Evolutionary conservation across 2,113 vertebrate species (phyloP).

Genomic region (Alosa alosa): DNA sequence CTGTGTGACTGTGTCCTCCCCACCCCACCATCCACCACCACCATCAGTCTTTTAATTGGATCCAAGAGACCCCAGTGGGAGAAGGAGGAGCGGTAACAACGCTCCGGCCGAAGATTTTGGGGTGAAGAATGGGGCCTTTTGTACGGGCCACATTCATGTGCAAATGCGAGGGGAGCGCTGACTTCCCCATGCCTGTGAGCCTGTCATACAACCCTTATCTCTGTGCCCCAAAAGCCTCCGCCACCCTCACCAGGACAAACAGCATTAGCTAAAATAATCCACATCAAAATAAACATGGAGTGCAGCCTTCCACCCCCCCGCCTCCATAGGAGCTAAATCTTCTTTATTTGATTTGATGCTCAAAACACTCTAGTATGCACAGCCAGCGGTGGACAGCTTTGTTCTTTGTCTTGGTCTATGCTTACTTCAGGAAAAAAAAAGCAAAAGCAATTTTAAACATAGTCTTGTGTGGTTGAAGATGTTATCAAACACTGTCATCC

Average conservation of each 20-base stretch:
- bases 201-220: slow-evolving; percentile 45
- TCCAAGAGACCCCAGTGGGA: slow-evolving; percentile 9
- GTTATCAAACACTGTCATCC: background rate
- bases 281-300: slow-evolving; percentile 27
- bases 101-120: slow-evolving; percentile 35
- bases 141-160: slow-evolving; percentile 47
- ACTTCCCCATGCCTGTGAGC: slow-evolving; percentile 39
- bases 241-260: slow-evolving; percentile 26
- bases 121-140: slow-evolving; percentile 53
- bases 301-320: background rate
- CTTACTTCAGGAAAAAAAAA: background rate
- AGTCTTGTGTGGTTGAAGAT: background rate
- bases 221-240: slow-evolving; percentile 35
- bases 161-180: slow-evolving; percentile 45
- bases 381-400: background rate
- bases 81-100: slow-evolving; percentile 36
- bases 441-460: background rate
- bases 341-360: background rate
- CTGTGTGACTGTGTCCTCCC: background rate
- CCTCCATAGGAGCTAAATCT: background rate
- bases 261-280: slow-evolving; percentile 32
- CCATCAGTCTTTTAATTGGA: slow-evolving; percentile 9
- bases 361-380: background rate
- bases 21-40: background rate
- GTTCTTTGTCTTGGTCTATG: background rate